phyloP scores from a whole-genome alignment of 2,797 vertebrate genomes.

The Mionectes olivaceus region DNA sequence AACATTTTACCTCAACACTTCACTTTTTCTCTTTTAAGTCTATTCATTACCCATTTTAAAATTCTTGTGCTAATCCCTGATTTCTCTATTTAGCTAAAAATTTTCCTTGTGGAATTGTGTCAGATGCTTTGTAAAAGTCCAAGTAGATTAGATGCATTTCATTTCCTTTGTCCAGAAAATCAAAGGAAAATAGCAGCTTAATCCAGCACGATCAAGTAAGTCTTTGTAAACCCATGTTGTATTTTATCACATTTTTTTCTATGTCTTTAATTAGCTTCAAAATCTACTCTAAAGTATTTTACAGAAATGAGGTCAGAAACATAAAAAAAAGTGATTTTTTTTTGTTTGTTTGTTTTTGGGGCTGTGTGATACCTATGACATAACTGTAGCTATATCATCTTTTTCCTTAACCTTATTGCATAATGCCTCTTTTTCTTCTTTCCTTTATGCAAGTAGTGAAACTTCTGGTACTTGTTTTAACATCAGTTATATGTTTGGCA shows the following conservation, averaged over 20 bases:
- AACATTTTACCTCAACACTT: background rate
- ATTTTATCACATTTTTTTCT: background rate
- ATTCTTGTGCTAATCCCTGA: background rate
- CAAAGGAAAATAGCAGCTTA: conserved; percentile 18
- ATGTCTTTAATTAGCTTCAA: background rate
- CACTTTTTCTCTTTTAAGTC: background rate
- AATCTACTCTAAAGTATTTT: background rate
- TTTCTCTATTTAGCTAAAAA: background rate
- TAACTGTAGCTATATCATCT: background rate
- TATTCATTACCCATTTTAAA: background rate
- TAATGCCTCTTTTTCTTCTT: background rate
- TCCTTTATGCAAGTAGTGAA: background rate
- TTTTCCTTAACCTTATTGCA: background rate
- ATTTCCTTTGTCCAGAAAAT: conserved; percentile 7
- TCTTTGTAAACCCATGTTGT: background rate
- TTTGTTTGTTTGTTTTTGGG: background rate
- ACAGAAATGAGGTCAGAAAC: background rate
- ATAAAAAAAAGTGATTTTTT: background rate
- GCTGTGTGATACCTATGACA: background rate
- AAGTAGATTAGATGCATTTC: background rate
- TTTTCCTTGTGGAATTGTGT: conserved; percentile 27
- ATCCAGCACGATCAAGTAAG: background rate
- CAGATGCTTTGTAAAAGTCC: background rate
- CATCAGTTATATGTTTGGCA: background rate
- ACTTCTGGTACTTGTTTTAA: background rate